phyloP scores from a whole-genome alignment of 2,113 vertebrate species.

The Scortum barcoo region DNA sequence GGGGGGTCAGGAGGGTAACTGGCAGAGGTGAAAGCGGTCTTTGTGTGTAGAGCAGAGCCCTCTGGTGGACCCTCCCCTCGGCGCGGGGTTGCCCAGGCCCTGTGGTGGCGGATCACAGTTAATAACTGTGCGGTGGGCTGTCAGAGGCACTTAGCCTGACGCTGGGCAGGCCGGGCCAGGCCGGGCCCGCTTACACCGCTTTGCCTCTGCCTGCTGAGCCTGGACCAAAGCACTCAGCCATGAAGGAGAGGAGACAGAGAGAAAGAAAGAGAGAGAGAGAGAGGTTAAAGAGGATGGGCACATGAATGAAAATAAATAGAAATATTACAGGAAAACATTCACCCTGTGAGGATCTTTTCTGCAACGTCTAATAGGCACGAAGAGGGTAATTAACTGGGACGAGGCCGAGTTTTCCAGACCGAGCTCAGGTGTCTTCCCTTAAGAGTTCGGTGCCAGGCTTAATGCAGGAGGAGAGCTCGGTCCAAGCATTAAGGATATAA shows the following conservation, averaged over 20 bases:
- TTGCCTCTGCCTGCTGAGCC: slow-evolving; percentile 68
- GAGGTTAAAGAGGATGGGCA: slow-evolving; percentile 15
- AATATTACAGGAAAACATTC: slow-evolving; percentile 29
- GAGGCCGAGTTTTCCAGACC: background rate
- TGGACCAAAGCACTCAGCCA: slow-evolving; percentile 48
- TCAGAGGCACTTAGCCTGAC: slow-evolving; percentile 87
- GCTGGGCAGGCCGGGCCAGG: slow-evolving; percentile 82
- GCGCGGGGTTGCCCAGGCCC: slow-evolving; percentile 68
- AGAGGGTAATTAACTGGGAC: slow-evolving; percentile 2
- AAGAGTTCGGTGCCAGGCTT: background rate
- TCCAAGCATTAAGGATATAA: background rate
- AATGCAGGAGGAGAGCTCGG: background rate
- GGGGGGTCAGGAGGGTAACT: slow-evolving; percentile 17
- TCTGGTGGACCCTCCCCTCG: slow-evolving; percentile 77
- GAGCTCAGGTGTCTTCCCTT: slow-evolving; percentile 24
- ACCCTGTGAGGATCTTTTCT: background rate
- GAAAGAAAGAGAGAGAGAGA: slow-evolving; percentile 7
- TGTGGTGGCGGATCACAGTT: slow-evolving; percentile 86
- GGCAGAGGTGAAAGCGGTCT: slow-evolving; percentile 83
- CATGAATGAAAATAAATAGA: slow-evolving; percentile 33
- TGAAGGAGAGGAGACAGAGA: slow-evolving; percentile 26
- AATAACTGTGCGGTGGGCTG: slow-evolving; percentile 87
- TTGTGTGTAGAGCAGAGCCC: slow-evolving; percentile 81
- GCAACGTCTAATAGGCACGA: background rate
- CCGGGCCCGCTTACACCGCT: slow-evolving; percentile 66